Evolutionary conservation across 2,888 invertebrate genomes (phyloP).

Genomic region (Merodon equestris): DNA sequence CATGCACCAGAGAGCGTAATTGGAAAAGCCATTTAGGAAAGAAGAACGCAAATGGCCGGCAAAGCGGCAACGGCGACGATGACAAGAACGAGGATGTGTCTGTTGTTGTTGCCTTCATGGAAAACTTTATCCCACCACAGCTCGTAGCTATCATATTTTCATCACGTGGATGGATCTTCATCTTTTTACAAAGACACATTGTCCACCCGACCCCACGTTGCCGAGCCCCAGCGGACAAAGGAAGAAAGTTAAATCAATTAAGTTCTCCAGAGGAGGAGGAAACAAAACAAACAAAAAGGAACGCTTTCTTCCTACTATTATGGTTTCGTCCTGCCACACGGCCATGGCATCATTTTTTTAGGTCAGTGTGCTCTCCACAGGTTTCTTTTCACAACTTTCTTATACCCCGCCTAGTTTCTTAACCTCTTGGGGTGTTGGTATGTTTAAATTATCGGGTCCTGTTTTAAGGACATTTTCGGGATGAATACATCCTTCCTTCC

Average conservation of each 20-base stretch:
- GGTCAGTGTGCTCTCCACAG: too few species aligned
- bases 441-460: conserved; percentile 17
- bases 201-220: background rate
- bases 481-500: too few species aligned
- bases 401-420: background rate
- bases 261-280: conserved; percentile 13
- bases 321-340: too few species aligned
- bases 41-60: conserved; percentile 16
- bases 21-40: conserved; percentile 36
- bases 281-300: too few species aligned
- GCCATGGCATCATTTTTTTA: too few species aligned
- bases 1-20: conserved; percentile 35
- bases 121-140: conserved; percentile 30
- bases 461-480: background rate
- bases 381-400: background rate
- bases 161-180: conserved; percentile 23
- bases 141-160: conserved; percentile 45
- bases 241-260: conserved; percentile 54
- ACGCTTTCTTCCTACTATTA: conserved; percentile 1
- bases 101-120: conserved; percentile 9
- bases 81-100: background rate
- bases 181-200: conserved; percentile 1
- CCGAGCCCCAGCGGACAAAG: conserved; percentile 36
- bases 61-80: too few species aligned
- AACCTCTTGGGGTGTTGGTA: background rate